Percentiles rank a stretch among this genome's conserved stretches.
These are phyloP conservation scores for Sericinus montela DNA, from an alignment of 2,888 invertebrate species.

Conservation along the genomic window DNA sequence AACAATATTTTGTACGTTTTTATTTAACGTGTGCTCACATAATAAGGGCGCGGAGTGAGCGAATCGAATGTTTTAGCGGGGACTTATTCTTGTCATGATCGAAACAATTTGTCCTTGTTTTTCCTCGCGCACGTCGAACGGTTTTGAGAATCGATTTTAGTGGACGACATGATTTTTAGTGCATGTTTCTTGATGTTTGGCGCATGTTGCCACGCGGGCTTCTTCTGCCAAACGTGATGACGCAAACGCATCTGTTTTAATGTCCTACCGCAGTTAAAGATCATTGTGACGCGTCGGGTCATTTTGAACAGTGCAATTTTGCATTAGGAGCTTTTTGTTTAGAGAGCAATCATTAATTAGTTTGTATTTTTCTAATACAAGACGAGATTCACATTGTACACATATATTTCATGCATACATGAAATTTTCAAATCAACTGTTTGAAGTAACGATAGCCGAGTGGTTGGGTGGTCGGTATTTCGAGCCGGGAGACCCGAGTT, in stretches of 20 bases:
- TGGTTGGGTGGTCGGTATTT: too few species aligned
- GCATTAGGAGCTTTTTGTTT: too few species aligned
- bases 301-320: neutral
- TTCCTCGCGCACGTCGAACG: conserved; percentile 35
- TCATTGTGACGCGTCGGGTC: neutral
- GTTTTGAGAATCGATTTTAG: conserved; percentile 37
- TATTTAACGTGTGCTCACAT: neutral
- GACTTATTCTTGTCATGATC: conserved; percentile 31
- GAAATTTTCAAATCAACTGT: too few species aligned
- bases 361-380: too few species aligned
- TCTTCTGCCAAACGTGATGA: conserved; percentile 7
- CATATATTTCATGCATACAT: too few species aligned
- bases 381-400: too few species aligned
- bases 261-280: neutral
- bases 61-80: conserved; percentile 28
- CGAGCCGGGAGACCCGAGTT: too few species aligned
- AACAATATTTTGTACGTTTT: too few species aligned
- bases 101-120: conserved; percentile 40
- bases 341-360: too few species aligned
- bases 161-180: conserved; percentile 12
- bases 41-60: conserved; percentile 25
- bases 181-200: conserved; percentile 8
- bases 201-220: conserved; percentile 8
- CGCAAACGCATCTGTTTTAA: neutral
- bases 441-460: too few species aligned